Conservation (phyloP, 2,113 vertebrate genomes). For the Furnarius figulus region DNA sequence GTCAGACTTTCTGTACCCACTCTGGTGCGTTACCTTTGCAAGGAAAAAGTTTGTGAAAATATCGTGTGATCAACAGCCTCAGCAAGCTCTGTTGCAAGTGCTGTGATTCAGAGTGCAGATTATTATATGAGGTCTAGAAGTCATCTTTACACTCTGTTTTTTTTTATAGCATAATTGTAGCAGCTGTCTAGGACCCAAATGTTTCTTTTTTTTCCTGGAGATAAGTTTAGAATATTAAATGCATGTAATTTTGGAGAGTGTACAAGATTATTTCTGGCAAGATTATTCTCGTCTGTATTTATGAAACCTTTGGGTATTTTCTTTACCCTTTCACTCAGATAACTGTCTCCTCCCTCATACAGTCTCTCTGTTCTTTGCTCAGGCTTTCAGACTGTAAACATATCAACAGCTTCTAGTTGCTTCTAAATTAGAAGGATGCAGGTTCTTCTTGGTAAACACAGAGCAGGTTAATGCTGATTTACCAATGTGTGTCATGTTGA, state of each 20-base stretch:
- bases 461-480: background rate
- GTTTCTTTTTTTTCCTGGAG: background rate
- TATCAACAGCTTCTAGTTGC: background rate
- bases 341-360: background rate
- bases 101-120: background rate
- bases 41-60: background rate
- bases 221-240: slow-evolving; percentile 9
- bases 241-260: background rate
- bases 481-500: background rate
- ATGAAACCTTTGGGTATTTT: slow-evolving; percentile 20
- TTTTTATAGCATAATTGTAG: slow-evolving; percentile 4
- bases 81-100: background rate
- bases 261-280: slow-evolving; percentile 11
- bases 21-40: slow-evolving; percentile 73
- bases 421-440: background rate
- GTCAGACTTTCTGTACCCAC: slow-evolving; percentile 57
- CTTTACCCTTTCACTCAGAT: background rate
- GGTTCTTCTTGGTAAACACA: background rate
- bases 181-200: slow-evolving; percentile 22
- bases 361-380: background rate
- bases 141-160: background rate
- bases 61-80: background rate
- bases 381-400: slow-evolving; percentile 10
- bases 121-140: background rate
- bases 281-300: background rate